Conservation (phyloP, 2,888 invertebrate genomes). For the Electrophaes corylata region DNA sequence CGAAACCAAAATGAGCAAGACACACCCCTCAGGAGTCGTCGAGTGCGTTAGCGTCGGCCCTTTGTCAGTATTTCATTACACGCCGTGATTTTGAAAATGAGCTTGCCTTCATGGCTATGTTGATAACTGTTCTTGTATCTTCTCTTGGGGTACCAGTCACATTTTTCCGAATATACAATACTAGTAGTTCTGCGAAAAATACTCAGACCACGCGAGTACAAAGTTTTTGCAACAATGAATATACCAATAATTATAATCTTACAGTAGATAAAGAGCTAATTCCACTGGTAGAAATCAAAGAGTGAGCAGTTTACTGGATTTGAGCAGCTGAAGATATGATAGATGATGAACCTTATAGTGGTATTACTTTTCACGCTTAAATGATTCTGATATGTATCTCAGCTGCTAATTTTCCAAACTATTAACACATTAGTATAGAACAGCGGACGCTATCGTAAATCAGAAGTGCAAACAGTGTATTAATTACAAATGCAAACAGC, state of each 20-base stretch:
- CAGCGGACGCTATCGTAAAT: slow-evolving; percentile 79
- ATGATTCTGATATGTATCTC: slow-evolving; percentile 10
- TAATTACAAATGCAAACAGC: slow-evolving; percentile 84
- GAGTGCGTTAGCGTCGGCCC: slow-evolving; percentile 52
- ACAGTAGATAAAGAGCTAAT: too few relatives aligned
- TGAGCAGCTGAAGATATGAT: too few relatives aligned
- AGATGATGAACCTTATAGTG: too few relatives aligned
- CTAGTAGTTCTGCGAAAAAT: too few relatives aligned
- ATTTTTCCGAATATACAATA: too few relatives aligned
- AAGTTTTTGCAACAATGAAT: too few relatives aligned
- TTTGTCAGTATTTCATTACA: slow-evolving; percentile 62
- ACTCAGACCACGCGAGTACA: too few relatives aligned
- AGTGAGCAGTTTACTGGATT: too few relatives aligned
- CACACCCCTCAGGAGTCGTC: slow-evolving; percentile 68
- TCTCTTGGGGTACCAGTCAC: too few relatives aligned
- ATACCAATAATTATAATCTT: too few relatives aligned
- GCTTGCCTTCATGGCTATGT: slow-evolving; percentile 38
- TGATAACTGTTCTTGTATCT: too few relatives aligned
- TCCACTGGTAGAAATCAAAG: too few relatives aligned
- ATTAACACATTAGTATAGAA: slow-evolving; percentile 80
- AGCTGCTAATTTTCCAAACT: slow-evolving; percentile 69
- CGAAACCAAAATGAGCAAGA: slow-evolving; percentile 73
- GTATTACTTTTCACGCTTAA: background rate
- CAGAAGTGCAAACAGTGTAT: slow-evolving; percentile 83
- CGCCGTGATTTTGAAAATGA: slow-evolving; percentile 52